Percentiles rank a stretch among this genome's conserved stretches.
These are phyloP conservation scores for Hemibagrus guttatus DNA, from an alignment of 2,797 vertebrate genomes.

Conservation along the genomic window DNA sequence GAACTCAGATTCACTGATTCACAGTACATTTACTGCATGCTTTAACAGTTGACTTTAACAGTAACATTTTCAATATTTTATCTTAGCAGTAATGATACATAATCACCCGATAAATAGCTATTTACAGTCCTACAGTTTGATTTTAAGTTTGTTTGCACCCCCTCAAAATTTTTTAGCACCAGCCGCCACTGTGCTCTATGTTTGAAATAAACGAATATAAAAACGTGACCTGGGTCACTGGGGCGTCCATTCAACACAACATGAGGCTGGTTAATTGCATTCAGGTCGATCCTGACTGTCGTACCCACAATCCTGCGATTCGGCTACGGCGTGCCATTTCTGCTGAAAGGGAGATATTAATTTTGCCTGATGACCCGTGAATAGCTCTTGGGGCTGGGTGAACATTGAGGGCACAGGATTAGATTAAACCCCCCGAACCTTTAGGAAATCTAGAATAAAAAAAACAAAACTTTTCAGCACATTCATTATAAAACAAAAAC, in stretches of 20 bases:
- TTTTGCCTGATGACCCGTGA: conserved; percentile 55
- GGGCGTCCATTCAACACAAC: background rate
- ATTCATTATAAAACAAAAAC: background rate
- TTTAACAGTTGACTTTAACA: too few relatives aligned
- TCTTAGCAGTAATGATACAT: too few relatives aligned
- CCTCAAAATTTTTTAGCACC: too few relatives aligned
- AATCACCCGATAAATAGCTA: too few relatives aligned
- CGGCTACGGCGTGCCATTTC: conserved; percentile 51
- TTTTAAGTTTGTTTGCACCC: too few relatives aligned
- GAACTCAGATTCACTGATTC: too few relatives aligned
- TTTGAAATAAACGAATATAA: background rate
- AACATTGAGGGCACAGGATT: conserved; percentile 28
- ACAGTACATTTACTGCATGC: too few relatives aligned
- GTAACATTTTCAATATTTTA: too few relatives aligned
- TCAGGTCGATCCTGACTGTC: background rate
- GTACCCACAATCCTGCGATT: conserved; percentile 48
- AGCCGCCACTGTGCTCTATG: background rate
- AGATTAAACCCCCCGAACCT: background rate
- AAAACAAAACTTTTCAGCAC: background rate
- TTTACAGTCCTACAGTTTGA: too few relatives aligned
- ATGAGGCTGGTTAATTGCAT: background rate
- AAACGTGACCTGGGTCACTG: background rate
- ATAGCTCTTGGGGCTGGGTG: conserved; percentile 52
- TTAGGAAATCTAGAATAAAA: background rate
- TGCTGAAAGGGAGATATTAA: conserved; percentile 56